Base-by-base conservation (phyloP, 2,797 vertebrate genomes). In the Pteronotus mesoamericanus region DNA sequence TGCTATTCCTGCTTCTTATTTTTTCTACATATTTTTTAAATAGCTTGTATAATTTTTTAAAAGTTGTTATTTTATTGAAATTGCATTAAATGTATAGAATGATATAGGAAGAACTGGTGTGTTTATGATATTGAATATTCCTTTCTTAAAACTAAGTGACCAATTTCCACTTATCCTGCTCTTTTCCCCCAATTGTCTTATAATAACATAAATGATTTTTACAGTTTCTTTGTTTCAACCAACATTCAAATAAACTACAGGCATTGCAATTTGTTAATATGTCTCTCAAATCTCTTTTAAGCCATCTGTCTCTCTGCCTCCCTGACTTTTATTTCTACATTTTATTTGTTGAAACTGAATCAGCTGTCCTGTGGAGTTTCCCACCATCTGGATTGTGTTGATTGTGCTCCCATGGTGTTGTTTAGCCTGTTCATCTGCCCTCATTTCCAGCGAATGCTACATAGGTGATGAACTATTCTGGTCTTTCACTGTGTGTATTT, bases 1-100 rank as follows among this genome's bases (percentile, higher is more conserved):
- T 83, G 10, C 16, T 90, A 21, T 61, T 87, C 8, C 53, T 88
- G 16, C 32, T n/a, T 59, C 77, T 88, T 95, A 78, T 46, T 68
- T 83, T 71, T 88, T 69, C 69, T 92, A 53, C 29, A 46, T 74
- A 69, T 18, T 78, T 83, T 86, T 51, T 82, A 37, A 84, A 84
- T 89, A 69, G 26, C 69, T 88, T 92, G 11, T 89, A 19, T 74
- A 46, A 71, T 66, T 59, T 91, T 94, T 79, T 53, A 15, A 72
- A 94, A 74, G 14, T 91, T 89, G 34, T 46, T 82, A 26, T 92
- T 91, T 94, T 89, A 57, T n/a, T 85, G 72, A 94, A 89, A 83
- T 90, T 92, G 2, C 9, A 69, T 39, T 92, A 74, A 48, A 46
- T 46, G 1, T 85, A 22, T 29, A 37, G 21, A 75, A 26, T 57